Percentiles rank a stretch among this genome's conserved stretches.
Conservation (phyloP, 64 coral and sea anemone species). For the Exaiptasia diaphana region DNA sequence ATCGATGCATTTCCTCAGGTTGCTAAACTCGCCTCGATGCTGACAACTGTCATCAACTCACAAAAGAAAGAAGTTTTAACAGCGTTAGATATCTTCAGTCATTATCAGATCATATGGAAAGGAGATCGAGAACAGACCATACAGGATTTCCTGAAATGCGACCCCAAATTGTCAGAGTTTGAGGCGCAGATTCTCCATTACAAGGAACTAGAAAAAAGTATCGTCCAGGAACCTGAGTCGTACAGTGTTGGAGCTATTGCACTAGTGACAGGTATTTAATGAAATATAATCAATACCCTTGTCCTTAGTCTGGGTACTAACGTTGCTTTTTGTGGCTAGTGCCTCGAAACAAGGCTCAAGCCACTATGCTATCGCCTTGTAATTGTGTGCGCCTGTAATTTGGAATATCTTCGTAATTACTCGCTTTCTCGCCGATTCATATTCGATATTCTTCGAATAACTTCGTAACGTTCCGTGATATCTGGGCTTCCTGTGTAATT, state of each 20-base stretch:
- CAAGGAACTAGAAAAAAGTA: slow-evolving; percentile 77
- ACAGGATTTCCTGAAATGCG: slow-evolving; percentile 68
- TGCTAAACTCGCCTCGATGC: slow-evolving; percentile 81
- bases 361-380: no score
- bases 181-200: slow-evolving; percentile 91
- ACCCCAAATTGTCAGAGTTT: slow-evolving; percentile 84
- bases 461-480: no score
- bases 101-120: slow-evolving; percentile 80
- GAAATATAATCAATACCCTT: no score
- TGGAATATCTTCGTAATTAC: no score
- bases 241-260: slow-evolving; percentile 85
- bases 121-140: slow-evolving; percentile 77
- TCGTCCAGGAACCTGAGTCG: slow-evolving; percentile 83
- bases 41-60: slow-evolving; percentile 91
- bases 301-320: no score
- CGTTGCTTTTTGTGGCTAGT: no score
- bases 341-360: no score
- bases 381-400: no score
- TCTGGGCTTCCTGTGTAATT: no score
- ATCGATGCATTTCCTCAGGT: no score
- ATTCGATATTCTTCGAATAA: no score
- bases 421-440: no score
- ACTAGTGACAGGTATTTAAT: slow-evolving; percentile 91
- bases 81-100: slow-evolving; percentile 72
- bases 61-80: slow-evolving; percentile 97